Evolutionary conservation across 2,888 invertebrate species (phyloP), one percentile per base, ranked within the genome.

Genomic region (Drosophila lacicola): DNA sequence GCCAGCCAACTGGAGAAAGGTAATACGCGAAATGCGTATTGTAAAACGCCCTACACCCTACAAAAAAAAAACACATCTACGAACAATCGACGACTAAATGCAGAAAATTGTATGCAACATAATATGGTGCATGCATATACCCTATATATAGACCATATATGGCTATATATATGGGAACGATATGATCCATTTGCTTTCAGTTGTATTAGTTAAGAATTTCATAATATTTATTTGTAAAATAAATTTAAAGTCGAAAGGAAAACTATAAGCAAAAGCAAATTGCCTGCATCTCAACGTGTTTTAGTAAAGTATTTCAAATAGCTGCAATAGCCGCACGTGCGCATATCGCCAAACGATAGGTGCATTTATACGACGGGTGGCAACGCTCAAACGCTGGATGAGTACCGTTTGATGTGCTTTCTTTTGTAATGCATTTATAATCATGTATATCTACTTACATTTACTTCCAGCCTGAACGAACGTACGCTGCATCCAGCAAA

Each of bases 221-320:
- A 36, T 19, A 60, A n/a, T 8, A 69, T 61, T 68, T 45, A 50
- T 51, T 64, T 70, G 70, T 64, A 19, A 47, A 70, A 42, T 51
- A 70, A 70, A 70, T 70, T 56, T 4, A 41, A 47, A 53, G 41
- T 55, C 13, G 13, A 55, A 70, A 50, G 13, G 21, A 37, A 39
- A 68, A 34, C 11, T 19, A 25, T 9, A 49, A n/a, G 10, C 13
- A 21, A 56, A 54, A 6, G 6, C 34, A 17, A 29, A 29, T 25
- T 14, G 17, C 29, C 4, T 10, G 6, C 14, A 13, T 36, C 19
- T 49, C 3, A 2, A n/a, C 1, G 6, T 17, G 17, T 25, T 25
- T 45, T 29, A 1, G 25, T 1, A 6, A 25, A 25, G 1, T 25
- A 21, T 45, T 61, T 54, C 4, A 61, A 61, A 53, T 36, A 11